phyloP scores from a whole-genome alignment of 2,888 invertebrate genomes.

The Xestoiulus laeticollis region DNA sequence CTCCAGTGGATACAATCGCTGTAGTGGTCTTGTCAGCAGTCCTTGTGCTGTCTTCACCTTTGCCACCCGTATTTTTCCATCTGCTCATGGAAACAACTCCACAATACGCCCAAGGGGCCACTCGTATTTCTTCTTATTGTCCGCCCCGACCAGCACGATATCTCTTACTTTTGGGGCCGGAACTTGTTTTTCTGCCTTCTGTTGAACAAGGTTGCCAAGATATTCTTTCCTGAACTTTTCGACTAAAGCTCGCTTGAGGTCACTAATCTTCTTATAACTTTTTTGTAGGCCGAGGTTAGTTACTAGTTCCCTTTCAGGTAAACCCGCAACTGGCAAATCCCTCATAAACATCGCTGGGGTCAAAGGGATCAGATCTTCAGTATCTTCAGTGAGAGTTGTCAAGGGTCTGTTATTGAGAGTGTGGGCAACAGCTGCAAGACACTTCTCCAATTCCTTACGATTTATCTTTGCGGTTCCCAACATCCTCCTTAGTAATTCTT shows the following conservation, averaged over 20 bases:
- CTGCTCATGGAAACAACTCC: not conserved
- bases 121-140: not conserved
- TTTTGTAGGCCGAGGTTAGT: not conserved
- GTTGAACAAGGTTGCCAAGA: not conserved
- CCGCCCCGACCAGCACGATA: not conserved
- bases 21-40: not conserved
- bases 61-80: not conserved
- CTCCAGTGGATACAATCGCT: not conserved
- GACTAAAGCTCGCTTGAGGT: not conserved
- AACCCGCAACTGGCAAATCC: not conserved
- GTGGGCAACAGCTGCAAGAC: conserved; percentile 51
- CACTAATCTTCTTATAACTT: not conserved
- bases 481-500: conserved; percentile 49
- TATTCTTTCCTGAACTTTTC: conserved; percentile 23
- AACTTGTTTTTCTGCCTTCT: not conserved
- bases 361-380: conserved; percentile 31
- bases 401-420: conserved; percentile 55
- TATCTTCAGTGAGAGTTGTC: conserved; percentile 53
- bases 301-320: not conserved
- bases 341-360: conserved; percentile 47
- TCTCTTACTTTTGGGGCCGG: not conserved
- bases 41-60: not conserved
- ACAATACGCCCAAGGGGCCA: not conserved
- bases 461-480: conserved; percentile 51
- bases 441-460: conserved; percentile 51